Conservation (phyloP, 2,797 vertebrate genomes). For the Sebastes iracundus region DNA sequence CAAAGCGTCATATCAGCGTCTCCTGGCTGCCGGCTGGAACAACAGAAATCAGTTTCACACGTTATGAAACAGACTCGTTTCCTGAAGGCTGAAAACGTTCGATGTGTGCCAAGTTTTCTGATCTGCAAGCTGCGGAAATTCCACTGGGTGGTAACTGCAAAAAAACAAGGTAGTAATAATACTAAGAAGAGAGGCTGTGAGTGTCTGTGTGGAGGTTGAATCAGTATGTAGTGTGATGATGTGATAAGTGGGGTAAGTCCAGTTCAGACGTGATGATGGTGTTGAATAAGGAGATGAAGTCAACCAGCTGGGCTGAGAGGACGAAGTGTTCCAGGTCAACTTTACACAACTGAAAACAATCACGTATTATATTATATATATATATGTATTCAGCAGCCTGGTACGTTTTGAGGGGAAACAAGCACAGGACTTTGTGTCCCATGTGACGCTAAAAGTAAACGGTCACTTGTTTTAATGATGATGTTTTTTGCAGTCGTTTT, state of each 20-base stretch:
- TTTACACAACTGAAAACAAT: neutral
- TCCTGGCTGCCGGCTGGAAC: neutral
- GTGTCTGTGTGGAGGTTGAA: neutral
- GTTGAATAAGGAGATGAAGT: conserved; percentile 12
- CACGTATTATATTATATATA: neutral
- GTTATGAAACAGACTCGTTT: conserved; percentile 11
- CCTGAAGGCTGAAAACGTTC: neutral
- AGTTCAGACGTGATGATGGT: neutral
- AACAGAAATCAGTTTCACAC: neutral
- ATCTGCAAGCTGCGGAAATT: neutral
- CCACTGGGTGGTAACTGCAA: neutral
- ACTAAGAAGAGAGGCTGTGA: too few species aligned
- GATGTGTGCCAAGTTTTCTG: neutral
- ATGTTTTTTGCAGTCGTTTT: too few species aligned
- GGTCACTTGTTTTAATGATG: too few species aligned
- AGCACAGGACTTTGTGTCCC: too few species aligned
- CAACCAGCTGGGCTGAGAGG: neutral
- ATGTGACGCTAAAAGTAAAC: too few species aligned
- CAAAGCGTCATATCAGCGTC: neutral
- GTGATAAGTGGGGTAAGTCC: neutral
- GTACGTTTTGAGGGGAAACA: too few species aligned
- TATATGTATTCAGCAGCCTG: too few species aligned
- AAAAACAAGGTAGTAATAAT: neutral
- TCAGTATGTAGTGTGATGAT: neutral
- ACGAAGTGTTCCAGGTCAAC: neutral